phyloP scores from a whole-genome alignment of 2,113 vertebrate species.

The Oncorhynchus nerka region DNA sequence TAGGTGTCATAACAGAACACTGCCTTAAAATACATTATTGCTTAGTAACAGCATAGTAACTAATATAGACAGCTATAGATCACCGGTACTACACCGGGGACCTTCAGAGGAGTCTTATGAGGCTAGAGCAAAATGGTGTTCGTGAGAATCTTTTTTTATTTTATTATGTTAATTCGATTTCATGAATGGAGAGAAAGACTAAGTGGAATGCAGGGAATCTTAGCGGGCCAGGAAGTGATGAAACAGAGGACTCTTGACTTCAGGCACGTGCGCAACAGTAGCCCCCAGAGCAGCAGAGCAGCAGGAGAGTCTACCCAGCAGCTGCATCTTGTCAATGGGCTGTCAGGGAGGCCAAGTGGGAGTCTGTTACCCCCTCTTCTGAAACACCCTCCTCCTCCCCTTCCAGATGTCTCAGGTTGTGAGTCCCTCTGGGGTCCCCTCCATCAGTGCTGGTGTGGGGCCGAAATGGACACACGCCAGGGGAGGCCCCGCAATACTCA shows the following conservation, averaged over 20 bases:
- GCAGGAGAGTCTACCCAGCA: conserved; percentile 36
- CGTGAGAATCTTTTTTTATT: no score
- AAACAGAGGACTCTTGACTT: conserved; percentile 23
- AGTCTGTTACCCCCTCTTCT: conserved; percentile 24
- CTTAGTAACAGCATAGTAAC: no score
- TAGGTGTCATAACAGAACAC: no score
- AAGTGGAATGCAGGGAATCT: background rate
- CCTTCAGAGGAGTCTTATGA: no score
- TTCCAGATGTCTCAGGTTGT: conserved; percentile 51
- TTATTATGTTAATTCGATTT: no score
- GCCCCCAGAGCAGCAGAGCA: conserved; percentile 37
- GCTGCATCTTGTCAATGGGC: conserved; percentile 62
- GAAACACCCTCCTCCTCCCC: conserved; percentile 17
- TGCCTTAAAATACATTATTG: no score
- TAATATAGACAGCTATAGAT: no score
- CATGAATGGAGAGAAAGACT: background rate
- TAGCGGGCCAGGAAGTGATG: conserved; percentile 16
- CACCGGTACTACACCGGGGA: no score
- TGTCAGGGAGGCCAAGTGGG: conserved; percentile 53
- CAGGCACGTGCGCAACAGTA: conserved; percentile 32
- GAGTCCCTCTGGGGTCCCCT: conserved; percentile 30
- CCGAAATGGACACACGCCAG: conserved; percentile 19
- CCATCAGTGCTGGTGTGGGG: conserved; percentile 29
- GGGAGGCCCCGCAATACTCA: conserved; percentile 49
- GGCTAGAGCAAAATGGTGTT: background rate